Percentiles rank a stretch among this genome's conserved stretches.
Evolutionary conservation across 2,888 invertebrate species (phyloP).

Genomic region (Halocaridina rubra): DNA sequence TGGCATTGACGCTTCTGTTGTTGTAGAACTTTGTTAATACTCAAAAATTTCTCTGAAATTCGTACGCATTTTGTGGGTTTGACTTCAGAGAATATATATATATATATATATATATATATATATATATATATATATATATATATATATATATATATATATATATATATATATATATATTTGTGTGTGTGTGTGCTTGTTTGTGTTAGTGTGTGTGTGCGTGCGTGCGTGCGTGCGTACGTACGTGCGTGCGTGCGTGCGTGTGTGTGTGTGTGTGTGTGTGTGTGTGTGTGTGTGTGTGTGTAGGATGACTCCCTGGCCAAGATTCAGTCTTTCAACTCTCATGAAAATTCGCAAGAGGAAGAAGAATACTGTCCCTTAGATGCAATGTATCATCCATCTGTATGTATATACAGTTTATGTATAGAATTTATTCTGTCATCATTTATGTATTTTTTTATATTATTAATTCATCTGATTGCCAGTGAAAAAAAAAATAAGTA

Average conservation of each 20-base stretch:
- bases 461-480: neutral
- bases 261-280: too few species aligned
- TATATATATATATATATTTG: neutral
- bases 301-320: neutral
- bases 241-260: too few species aligned
- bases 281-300: neutral
- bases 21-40: too few species aligned
- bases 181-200: neutral
- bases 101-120: neutral
- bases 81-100: neutral
- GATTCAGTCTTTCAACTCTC: neutral
- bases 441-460: neutral
- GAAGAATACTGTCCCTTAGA: neutral
- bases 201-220: too few species aligned
- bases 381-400: too few species aligned
- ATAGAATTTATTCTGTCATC: neutral
- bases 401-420: neutral
- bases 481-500: too few species aligned
- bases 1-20: too few species aligned
- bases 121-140: neutral
- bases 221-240: too few species aligned
- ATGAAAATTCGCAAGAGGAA: neutral
- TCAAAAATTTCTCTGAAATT: too few species aligned
- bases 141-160: neutral
- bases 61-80: too few species aligned